Base-by-base conservation (phyloP, 2,797 vertebrate species). In the Gallinago nigripennis region DNA sequence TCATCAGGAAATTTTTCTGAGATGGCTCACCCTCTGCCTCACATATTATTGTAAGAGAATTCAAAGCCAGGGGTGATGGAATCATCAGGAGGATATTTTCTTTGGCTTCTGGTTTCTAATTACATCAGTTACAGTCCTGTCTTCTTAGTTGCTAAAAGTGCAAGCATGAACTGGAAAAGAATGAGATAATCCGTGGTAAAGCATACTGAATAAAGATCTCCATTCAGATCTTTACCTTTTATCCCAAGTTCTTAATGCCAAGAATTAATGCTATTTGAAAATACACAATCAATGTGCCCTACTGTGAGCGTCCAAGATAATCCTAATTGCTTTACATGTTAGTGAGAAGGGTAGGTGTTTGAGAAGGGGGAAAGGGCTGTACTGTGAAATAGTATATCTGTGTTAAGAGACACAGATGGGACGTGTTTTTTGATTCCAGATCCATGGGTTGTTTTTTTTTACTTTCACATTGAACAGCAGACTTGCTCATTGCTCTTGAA, bases 201-300 rank as follows among this genome's bases (percentile, higher is more conserved):
- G 98, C 98, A 98, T 97, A 96, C 96, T 97, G 98, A 98, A 98
- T 98, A 98, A 98, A 98, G 98, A 98, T 98, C 97, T 98, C 97
- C 97, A 97, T 98, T 98, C 98, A 99, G 98, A 98, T 98, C 98
- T 98, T 98, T 98, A 98, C 97, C 98, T 99, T 97, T 99, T 99
- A 98, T 99, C 98, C 97, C 80, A 87, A 97, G 96, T 97, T 98
- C 97, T 96, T 97, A 98, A 96, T 98, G 97, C 98, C 98, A 99
- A 97, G 98, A 98, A 98, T 98, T 97, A 98, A 98, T 96, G 97
- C 98, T 98, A 83, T 98, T 98, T 97, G 97, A 98, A 98, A 98
- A 95, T 97, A 96, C 97, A 99, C 98, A 98, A 98, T 98, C 98
- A 98, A 97, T 97, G 96, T 98, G 98, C 98, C 98, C 98, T 98